Conservation (phyloP, 1,140 invertebrate genomes). For the Neomicropteryx cornuta region DNA sequence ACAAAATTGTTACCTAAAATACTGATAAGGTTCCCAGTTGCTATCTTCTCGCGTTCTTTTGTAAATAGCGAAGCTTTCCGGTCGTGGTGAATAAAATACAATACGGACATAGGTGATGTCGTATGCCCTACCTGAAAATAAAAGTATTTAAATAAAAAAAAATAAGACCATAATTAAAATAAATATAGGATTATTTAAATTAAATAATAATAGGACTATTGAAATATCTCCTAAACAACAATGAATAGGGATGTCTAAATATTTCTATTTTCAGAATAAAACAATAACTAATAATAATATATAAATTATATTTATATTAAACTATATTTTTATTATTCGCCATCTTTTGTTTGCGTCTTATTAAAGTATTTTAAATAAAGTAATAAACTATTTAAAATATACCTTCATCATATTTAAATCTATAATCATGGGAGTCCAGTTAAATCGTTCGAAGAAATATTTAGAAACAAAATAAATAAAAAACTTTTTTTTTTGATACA, state of each 20-base stretch:
- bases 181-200: neutral
- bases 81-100: constrained; percentile 87
- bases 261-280: neutral
- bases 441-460: too few relatives aligned
- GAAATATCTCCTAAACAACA: neutral
- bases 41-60: constrained; percentile 70
- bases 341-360: too few relatives aligned
- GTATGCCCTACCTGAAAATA: constrained; percentile 81
- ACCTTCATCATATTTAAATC: too few relatives aligned
- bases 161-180: constrained; percentile 8
- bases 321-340: neutral
- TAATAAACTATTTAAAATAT: too few relatives aligned
- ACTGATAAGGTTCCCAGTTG: constrained; percentile 93
- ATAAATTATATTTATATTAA: neutral
- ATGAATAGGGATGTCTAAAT: neutral
- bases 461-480: too few relatives aligned
- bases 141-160: too few relatives aligned
- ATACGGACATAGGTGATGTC: constrained; percentile 95
- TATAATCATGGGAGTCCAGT: too few relatives aligned
- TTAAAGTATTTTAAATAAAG: too few relatives aligned
- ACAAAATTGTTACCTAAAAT: constrained; percentile 62
- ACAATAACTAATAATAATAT: neutral
- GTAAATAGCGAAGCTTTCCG: constrained; percentile 96
- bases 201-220: neutral
- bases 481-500: too few relatives aligned